phyloP scores from a whole-genome alignment of 2,888 invertebrate genomes.

The Ceraclea dissimilis region DNA sequence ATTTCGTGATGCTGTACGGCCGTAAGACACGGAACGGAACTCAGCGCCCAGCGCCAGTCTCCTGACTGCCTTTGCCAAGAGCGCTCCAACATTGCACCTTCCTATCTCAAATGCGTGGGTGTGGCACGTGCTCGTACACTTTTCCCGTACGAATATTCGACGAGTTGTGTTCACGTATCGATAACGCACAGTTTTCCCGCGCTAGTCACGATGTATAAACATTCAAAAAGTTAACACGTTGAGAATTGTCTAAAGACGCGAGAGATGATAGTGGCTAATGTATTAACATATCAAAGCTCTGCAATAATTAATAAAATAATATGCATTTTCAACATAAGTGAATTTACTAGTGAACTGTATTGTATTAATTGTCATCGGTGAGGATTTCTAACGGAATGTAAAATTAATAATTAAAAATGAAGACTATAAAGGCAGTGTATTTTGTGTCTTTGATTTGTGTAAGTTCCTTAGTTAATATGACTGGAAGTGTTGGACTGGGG shows the following conservation, averaged over 20 bases:
- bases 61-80: conserved; percentile 18
- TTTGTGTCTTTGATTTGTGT: neutral
- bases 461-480: conserved; percentile 2
- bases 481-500: conserved; percentile 5
- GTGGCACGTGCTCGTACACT: conserved; percentile 12
- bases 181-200: neutral
- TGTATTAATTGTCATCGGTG: too few relatives aligned
- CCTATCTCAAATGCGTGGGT: conserved; percentile 6
- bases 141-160: conserved; percentile 13
- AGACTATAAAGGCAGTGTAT: neutral
- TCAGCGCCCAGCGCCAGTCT: conserved; percentile 14
- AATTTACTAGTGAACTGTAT: neutral
- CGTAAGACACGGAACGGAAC: neutral
- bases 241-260: too few relatives aligned
- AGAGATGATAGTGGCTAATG: too few relatives aligned
- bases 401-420: neutral
- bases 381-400: neutral
- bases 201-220: neutral
- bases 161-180: conserved; percentile 1
- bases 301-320: too few relatives aligned
- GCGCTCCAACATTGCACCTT: conserved; percentile 1
- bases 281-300: too few relatives aligned
- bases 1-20: conserved; percentile 9
- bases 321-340: neutral
- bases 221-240: too few relatives aligned